Evolutionary conservation across 2,797 vertebrate species (phyloP).

Genomic region (Euthynnus affinis): DNA sequence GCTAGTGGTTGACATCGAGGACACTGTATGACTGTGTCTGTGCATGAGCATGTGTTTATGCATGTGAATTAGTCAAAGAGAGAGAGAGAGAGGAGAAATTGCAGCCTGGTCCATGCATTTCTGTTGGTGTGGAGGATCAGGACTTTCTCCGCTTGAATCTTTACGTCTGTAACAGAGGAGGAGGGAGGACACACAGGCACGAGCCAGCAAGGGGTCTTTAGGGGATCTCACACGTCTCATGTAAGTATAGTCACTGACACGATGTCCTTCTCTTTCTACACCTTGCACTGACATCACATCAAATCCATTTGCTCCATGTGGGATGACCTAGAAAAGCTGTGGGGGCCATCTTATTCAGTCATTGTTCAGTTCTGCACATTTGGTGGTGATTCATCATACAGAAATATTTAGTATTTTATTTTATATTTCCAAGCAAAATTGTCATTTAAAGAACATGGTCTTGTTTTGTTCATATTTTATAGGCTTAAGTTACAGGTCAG

Average conservation of each 20-base stretch:
- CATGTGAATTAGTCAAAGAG: conserved; percentile 63
- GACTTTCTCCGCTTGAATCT: conserved; percentile 34
- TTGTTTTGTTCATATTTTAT: not conserved
- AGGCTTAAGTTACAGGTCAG: not conserved
- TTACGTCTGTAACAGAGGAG: conserved; percentile 56
- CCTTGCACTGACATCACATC: conserved; percentile 12
- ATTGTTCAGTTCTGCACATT: conserved; percentile 16
- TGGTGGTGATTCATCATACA: conserved; percentile 1
- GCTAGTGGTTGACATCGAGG: conserved; percentile 71
- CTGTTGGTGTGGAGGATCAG: conserved; percentile 51
- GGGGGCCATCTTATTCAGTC: conserved; percentile 46
- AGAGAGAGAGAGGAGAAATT: conserved; percentile 52
- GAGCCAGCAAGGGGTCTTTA: conserved; percentile 36
- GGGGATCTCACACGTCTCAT: conserved; percentile 57
- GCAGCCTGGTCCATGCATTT: conserved; percentile 53
- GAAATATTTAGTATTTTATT: not conserved
- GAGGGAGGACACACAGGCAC: conserved; percentile 46
- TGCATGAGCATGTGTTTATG: conserved; percentile 50
- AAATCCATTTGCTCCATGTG: conserved; percentile 33
- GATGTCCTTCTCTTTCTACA: conserved; percentile 21
- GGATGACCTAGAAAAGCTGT: conserved; percentile 57
- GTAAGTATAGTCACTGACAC: conserved; percentile 71
- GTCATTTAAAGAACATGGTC: not conserved
- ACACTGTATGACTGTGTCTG: conserved; percentile 76
- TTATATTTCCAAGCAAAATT: not conserved